Evolutionary conservation across 2,797 vertebrate species (phyloP).

Genomic region (Fundulus diaphanus): DNA sequence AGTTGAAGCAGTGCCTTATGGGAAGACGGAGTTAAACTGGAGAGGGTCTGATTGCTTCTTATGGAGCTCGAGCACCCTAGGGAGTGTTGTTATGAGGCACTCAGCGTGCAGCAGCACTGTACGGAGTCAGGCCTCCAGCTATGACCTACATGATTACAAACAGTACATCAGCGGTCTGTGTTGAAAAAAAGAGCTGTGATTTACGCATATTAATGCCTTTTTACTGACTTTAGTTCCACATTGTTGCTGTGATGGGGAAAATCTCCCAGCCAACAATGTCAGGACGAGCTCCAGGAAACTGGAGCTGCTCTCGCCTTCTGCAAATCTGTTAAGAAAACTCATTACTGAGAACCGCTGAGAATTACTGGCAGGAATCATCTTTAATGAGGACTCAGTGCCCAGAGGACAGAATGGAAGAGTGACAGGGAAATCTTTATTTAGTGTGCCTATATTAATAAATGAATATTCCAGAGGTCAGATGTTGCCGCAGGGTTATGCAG

Average conservation of each 20-base stretch:
- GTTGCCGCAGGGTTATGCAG: constrained; percentile 34
- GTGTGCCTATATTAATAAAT: constrained; percentile 62
- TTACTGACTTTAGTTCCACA: constrained; percentile 24
- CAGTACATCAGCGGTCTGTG: constrained; percentile 10
- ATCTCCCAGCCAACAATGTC: constrained; percentile 46
- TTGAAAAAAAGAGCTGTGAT: constrained; percentile 28
- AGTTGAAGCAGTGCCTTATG: constrained; percentile 63
- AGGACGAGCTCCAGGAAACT: constrained; percentile 36
- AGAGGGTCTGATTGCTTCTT: constrained; percentile 73
- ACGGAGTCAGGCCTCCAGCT: constrained; percentile 45
- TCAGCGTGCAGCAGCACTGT: constrained; percentile 50
- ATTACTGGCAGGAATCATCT: constrained; percentile 43
- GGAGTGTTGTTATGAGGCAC: constrained; percentile 58
- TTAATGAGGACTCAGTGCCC: constrained; percentile 53
- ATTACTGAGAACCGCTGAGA: constrained; percentile 59
- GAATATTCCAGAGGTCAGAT: constrained; percentile 52
- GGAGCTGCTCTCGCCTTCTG: constrained; percentile 11
- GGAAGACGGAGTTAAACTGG: constrained; percentile 62
- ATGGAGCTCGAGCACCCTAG: constrained; percentile 72
- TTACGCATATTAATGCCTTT: constrained; percentile 19
- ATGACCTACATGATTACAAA: constrained; percentile 59
- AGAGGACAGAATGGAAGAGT: constrained; percentile 51
- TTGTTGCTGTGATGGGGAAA: constrained; percentile 5
- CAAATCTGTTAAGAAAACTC: constrained; percentile 67
- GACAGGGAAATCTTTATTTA: constrained; percentile 42